Evolutionary conservation across 2,888 invertebrate genomes (phyloP).

Genomic region (Panopea generosa): DNA sequence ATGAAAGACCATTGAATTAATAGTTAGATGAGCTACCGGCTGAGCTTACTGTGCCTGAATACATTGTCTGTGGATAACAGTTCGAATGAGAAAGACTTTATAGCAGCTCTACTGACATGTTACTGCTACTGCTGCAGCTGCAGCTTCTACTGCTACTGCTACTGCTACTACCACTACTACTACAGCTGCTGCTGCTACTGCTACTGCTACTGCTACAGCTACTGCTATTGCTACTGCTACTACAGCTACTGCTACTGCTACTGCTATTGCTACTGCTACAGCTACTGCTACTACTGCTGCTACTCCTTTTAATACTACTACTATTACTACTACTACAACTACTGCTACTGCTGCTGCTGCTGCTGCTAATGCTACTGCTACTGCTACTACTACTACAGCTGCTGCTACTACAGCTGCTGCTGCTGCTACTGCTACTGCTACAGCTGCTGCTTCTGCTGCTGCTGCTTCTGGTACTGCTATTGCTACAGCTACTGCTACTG

Average conservation of each 20-base stretch:
- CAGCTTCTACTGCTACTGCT: no score
- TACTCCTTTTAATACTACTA: no score
- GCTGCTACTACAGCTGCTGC: slow-evolving; percentile 29
- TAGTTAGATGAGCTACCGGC: no score
- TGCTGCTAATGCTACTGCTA: background rate
- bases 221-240: slow-evolving; percentile 32
- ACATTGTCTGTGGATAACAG: no score
- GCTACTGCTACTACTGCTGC: background rate
- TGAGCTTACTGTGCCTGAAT: no score
- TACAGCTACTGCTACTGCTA: slow-evolving; percentile 29
- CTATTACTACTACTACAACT: background rate
- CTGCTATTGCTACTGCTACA: slow-evolving; percentile 18
- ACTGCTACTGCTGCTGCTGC: background rate
- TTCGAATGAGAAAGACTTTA: no score
- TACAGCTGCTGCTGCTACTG: slow-evolving; percentile 28
- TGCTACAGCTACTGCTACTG: slow-evolving; percentile 9
- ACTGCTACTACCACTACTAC: slow-evolving; percentile 21
- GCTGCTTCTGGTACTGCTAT: slow-evolving; percentile 5
- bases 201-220: slow-evolving; percentile 30
- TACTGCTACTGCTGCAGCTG: slow-evolving; percentile 21
- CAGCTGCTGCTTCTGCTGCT: slow-evolving; percentile 20
- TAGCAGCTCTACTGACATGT: slow-evolving; percentile 1
- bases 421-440: slow-evolving; percentile 17
- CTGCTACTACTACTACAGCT: slow-evolving; percentile 19
- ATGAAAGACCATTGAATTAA: no score